These are phyloP conservation scores for Chymomyza procnemis DNA, from an alignment of 2,888 invertebrate genomes.

Conservation along the genomic window DNA sequence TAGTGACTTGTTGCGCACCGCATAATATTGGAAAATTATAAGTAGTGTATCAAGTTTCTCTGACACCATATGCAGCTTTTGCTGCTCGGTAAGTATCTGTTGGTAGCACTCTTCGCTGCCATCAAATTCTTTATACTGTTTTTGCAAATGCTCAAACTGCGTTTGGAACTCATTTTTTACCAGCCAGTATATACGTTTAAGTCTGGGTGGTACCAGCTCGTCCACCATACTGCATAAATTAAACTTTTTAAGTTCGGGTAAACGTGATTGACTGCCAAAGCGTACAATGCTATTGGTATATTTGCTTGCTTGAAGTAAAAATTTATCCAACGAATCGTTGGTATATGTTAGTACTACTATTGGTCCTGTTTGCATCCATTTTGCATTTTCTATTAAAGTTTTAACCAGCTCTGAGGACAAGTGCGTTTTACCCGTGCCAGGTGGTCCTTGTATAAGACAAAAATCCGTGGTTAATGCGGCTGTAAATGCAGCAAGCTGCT, in stretches of 20 bases:
- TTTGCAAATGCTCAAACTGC: constrained; percentile 66
- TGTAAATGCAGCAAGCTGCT: constrained; percentile 84
- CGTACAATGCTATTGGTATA: constrained; percentile 83
- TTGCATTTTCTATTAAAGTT: constrained; percentile 83
- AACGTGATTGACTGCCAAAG: constrained; percentile 85
- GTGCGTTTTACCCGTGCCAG: constrained; percentile 92
- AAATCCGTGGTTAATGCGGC: constrained; percentile 86
- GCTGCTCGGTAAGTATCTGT: constrained; percentile 58
- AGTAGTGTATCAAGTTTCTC: constrained; percentile 80
- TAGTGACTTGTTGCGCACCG: constrained; percentile 80
- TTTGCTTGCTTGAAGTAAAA: constrained; percentile 84
- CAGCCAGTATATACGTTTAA: constrained; percentile 69
- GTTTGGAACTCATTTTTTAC: constrained; percentile 68
- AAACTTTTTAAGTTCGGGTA: constrained; percentile 80
- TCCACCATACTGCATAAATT: constrained; percentile 75
- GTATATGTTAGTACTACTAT: constrained; percentile 90
- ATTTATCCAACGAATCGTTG: constrained; percentile 93
- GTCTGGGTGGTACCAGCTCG: constrained; percentile 49
- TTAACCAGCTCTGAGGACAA: constrained; percentile 87
- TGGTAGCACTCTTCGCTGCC: constrained; percentile 71
- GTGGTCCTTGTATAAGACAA: constrained; percentile 90
- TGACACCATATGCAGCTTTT: constrained; percentile 52
- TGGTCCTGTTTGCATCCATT: constrained; percentile 77
- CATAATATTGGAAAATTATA: constrained; percentile 81
- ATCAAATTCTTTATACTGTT: constrained; percentile 70